phyloP scores from a whole-genome alignment of 2,888 invertebrate genomes.

The Acleris holmiana region DNA sequence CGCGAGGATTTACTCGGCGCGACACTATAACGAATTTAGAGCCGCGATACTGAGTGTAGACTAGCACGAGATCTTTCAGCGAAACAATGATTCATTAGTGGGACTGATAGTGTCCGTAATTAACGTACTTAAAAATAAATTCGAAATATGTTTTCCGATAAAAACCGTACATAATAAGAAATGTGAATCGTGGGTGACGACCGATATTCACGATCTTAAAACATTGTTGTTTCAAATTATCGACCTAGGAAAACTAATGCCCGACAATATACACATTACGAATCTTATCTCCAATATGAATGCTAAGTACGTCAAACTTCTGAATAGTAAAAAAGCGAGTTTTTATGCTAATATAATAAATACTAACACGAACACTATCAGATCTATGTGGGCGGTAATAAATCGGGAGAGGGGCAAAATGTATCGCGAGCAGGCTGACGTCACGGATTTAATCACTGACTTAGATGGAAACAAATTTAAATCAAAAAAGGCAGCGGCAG shows the following conservation, averaged over 20 bases:
- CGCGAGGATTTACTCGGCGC: background rate
- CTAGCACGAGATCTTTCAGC: background rate
- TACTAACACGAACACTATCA: background rate
- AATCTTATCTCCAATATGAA: conserved; percentile 3
- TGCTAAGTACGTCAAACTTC: background rate
- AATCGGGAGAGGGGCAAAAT: background rate
- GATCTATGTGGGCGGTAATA: background rate
- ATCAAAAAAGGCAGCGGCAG: background rate
- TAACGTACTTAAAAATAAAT: background rate
- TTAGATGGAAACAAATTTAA: background rate
- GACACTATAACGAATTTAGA: background rate
- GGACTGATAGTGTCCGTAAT: background rate
- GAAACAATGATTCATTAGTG: background rate
- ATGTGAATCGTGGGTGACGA: background rate
- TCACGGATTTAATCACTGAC: background rate
- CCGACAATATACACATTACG: background rate
- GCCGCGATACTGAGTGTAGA: background rate
- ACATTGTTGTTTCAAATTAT: background rate
- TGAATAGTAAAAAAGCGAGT: background rate
- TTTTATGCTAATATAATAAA: background rate
- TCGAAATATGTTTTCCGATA: background rate
- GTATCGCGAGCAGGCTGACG: background rate
- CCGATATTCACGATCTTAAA: background rate
- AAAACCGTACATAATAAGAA: background rate
- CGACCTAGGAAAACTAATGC: background rate